Evolutionary conservation across 2,113 vertebrate species (phyloP).

Genomic region (Phylloscopus trochiloides): DNA sequence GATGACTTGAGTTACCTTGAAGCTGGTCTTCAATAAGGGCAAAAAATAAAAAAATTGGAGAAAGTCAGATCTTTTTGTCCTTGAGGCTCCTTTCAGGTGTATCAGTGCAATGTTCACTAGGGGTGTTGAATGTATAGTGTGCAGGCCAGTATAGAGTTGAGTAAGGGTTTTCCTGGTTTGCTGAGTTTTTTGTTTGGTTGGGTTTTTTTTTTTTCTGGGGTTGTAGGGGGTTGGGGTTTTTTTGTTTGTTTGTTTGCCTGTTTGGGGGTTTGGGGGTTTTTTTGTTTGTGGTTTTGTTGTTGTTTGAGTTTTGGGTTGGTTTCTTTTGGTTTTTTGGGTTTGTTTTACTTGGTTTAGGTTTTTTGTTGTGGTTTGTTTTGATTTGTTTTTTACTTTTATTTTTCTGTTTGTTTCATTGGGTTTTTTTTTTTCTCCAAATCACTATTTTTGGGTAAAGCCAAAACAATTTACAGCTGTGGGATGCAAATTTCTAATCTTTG

Average conservation of each 20-base stretch:
- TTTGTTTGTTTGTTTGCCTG: background rate
- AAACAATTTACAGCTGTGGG: background rate
- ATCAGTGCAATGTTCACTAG: background rate
- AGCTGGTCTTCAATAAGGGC: background rate
- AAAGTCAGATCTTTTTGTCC: background rate
- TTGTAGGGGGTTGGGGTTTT: background rate
- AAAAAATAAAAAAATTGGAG: background rate
- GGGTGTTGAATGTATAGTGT: background rate
- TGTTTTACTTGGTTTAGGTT: background rate
- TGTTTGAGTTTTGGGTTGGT: background rate
- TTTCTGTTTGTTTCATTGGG: background rate
- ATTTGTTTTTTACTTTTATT: background rate
- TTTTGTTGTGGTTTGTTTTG: background rate
- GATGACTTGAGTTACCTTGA: background rate
- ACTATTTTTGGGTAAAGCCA: background rate
- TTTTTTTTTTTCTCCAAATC: rapidly evolving
- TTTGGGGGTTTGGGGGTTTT: background rate
- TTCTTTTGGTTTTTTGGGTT: background rate
- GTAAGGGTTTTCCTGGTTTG: no score
- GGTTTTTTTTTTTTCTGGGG: background rate
- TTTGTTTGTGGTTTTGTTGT: background rate
- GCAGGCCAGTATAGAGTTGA: background rate
- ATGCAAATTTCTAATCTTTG: background rate
- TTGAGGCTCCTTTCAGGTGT: background rate
- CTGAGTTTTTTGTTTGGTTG: background rate